Evolutionary conservation across 1,140 invertebrate species (phyloP).

Genomic region (Solenopsis fugax): DNA sequence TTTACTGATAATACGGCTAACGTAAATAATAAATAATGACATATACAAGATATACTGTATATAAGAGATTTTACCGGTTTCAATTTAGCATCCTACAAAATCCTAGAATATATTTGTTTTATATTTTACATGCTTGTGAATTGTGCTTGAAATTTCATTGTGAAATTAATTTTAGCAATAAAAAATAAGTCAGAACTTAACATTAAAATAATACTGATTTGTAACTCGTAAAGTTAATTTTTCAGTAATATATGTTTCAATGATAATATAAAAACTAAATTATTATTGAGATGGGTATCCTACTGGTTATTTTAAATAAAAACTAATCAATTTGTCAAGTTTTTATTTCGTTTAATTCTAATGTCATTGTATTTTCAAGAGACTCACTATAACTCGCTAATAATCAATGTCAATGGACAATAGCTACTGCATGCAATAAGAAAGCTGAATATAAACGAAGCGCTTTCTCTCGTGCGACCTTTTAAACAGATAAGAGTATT

Average conservation of each 20-base stretch:
- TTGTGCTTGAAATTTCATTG: neutral
- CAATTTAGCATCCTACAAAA: neutral
- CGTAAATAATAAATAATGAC: constrained; percentile 20
- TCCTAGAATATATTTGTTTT: neutral
- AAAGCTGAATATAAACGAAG: constrained; percentile 26
- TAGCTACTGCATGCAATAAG: constrained; percentile 3
- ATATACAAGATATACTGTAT: too few relatives aligned
- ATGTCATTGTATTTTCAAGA: constrained; percentile 4
- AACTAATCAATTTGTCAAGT: too few relatives aligned
- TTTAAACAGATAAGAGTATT: constrained; percentile 42
- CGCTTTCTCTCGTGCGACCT: constrained; percentile 41
- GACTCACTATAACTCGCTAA: neutral
- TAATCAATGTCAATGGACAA: constrained; percentile 13
- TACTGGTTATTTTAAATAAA: too few relatives aligned
- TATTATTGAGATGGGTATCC: too few relatives aligned
- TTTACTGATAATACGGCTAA: constrained; percentile 25
- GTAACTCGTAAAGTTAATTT: neutral
- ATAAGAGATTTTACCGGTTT: too few relatives aligned
- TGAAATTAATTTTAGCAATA: neutral
- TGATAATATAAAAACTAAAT: too few relatives aligned
- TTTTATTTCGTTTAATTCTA: neutral
- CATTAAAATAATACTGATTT: neutral
- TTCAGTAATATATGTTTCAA: neutral
- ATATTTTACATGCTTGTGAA: neutral
- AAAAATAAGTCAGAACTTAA: neutral